Evolutionary conservation across 1,140 invertebrate genomes (phyloP), one percentile per base, ranked within the genome.

Genomic region (Neocloeon triangulifer): DNA sequence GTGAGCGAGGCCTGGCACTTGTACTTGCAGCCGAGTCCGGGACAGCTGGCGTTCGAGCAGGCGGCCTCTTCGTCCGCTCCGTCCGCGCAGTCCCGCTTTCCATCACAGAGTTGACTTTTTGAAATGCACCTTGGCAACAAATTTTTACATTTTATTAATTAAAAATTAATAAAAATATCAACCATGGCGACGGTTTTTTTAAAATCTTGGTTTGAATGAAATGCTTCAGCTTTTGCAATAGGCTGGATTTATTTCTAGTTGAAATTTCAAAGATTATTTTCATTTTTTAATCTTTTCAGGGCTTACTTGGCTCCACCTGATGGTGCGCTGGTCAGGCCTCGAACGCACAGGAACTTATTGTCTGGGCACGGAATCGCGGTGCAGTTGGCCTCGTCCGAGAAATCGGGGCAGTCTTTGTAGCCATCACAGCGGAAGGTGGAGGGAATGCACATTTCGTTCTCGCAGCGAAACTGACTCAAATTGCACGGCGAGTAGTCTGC

Each of bases 361-460:
- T 80, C 78, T 7, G 82, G 78, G 58, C 91, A 96, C 10, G 76
- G 69, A 27, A 86, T 78, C 13, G 72, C 64, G 8, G 76, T 81
- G 52, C 88, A 94, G 53, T 85, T 82, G 30, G 69, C 66, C 50
- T 95, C 88, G 48, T 94, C 88, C 6, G 71, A 76, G 18, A 76
- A 75, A 43, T 92, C 88, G 0, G 66, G 61, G 49, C 82, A 89
- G 47, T 88, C 82, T 33, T 68, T 62, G 49, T 77, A 76, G 8
- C 76, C 75, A 40, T 82, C 78, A 53, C 78, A 84, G 39, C 72
- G 73, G 51, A 75, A 84, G 17, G 65, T 69, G 8, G 64, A 62
- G 0, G 88, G 82, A 33, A 96, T 86, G 53, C 92, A 97, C 10
- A 89, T 58, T 4, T 82, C 78, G 51, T 94, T 94, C 22, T 73